Evolutionary conservation across 2,888 invertebrate genomes (phyloP), one percentile per base, ranked within the genome.

Genomic region (Capitulum mitella): DNA sequence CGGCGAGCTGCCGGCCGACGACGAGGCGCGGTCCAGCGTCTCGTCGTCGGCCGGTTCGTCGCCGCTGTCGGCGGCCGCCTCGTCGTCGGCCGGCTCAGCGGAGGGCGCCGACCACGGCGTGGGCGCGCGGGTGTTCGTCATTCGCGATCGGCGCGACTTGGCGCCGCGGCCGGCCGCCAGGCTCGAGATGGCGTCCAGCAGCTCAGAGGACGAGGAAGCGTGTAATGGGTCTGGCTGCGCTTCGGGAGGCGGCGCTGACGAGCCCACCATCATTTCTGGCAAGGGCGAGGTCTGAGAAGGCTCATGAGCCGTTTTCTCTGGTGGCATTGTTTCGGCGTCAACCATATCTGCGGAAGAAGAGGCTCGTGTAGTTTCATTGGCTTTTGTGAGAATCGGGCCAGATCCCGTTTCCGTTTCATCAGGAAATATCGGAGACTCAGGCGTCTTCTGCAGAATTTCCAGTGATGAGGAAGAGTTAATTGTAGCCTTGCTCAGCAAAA

Each of bases 61-160:
- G 26, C 22, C 26, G 1, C 19, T 26, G 0, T 3, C 61, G 64
- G 1, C 70, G 26, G 1, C 8, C 14, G 29, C 32, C 14, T 61
- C 64, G 19, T 64, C 64, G 14, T 70, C 70, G 26, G 3, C 10
- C 6, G 70, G 37, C 26, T 22, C 26, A 8, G 22, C 26, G n/a
- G n/a, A n/a, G n/a, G n/a, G n/a, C 40, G 29, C 70, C 26, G 70
- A 26, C 70, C 70, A 70, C 22, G 70, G 70, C 16, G 70, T 70
- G 8, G 70, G 70, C 8, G 70, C 70, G 26, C 70, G 70, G 8
- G 70, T 40, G 70, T 14, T 40, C 3, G 70, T 70, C 70, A 37
- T 70, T 10, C 70, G 70, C 22, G 70, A 70, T 22, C 70, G 70
- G 37, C 70, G 70, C 3, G 26, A 40, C 26, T 70, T 70, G 37